phyloP scores from a whole-genome alignment of 2,888 invertebrate genomes.

The Stenotaenia linearis region DNA sequence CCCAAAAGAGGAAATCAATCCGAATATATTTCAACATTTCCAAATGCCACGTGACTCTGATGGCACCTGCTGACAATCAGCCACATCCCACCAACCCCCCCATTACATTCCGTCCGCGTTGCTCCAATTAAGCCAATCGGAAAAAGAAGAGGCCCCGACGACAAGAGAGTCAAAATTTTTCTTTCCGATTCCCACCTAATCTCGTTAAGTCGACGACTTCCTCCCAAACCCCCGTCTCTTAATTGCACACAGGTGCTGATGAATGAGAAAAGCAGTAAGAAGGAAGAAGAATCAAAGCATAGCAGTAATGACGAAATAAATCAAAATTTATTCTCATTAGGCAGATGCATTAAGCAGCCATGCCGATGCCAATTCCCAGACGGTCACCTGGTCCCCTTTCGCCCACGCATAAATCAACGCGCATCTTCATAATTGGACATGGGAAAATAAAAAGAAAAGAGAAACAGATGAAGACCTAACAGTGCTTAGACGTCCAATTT shows the following conservation, averaged over 20 bases:
- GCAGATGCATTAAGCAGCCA: constrained; percentile 34
- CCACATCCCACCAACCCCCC: background rate
- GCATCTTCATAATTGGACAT: constrained; percentile 12
- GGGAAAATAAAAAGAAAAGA: background rate
- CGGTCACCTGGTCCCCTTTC: constrained; percentile 11
- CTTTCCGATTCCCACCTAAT: constrained; percentile 7
- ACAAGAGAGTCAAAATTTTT: constrained; percentile 16
- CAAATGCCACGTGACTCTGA: background rate
- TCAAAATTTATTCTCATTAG: constrained; percentile 36
- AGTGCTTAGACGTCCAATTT: background rate
- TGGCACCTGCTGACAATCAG: constrained; percentile 27
- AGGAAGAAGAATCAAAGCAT: constrained; percentile 11
- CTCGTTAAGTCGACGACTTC: constrained; percentile 11
- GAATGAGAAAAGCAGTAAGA: constrained; percentile 13
- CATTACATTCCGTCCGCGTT: background rate
- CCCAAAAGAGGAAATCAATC: constrained; percentile 17
- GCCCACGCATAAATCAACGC: background rate
- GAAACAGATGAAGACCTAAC: background rate
- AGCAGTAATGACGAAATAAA: constrained; percentile 35
- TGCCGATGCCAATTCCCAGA: background rate
- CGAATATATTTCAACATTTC: constrained; percentile 26
- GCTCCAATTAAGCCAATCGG: constrained; percentile 19
- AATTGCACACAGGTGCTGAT: constrained; percentile 13
- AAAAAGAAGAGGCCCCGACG: background rate
- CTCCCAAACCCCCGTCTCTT: constrained; percentile 1